Percentiles rank a stretch among this genome's conserved stretches.
phyloP scores from a whole-genome alignment of 2,113 vertebrate species.

The Myiozetetes cayanensis region DNA sequence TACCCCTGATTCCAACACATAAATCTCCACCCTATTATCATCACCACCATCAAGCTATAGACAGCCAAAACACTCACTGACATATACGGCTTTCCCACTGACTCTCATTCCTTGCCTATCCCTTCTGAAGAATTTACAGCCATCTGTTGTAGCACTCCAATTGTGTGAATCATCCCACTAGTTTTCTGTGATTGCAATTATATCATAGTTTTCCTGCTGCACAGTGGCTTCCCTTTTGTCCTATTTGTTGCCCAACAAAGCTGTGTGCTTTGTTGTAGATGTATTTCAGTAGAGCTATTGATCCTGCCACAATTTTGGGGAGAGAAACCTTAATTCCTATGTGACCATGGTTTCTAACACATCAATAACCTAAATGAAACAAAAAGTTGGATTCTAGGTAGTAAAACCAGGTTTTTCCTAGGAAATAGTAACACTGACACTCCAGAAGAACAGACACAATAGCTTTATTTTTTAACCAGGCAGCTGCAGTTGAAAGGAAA shows the following conservation, averaged over 20 bases:
- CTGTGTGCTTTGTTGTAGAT: background rate
- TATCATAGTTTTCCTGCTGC: background rate
- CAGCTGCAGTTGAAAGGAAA: background rate
- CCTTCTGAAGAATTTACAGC: background rate
- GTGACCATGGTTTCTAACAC: background rate
- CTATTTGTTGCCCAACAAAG: background rate
- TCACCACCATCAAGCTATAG: background rate
- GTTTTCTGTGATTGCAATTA: rapidly evolving
- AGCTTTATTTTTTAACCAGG: background rate
- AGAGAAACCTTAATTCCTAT: background rate
- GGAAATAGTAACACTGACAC: background rate
- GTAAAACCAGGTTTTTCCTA: background rate
- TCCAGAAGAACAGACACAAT: background rate
- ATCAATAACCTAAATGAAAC: background rate
- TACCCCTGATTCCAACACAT: background rate
- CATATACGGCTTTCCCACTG: background rate
- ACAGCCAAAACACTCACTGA: background rate
- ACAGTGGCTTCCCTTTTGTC: background rate
- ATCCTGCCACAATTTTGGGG: background rate
- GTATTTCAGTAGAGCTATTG: background rate
- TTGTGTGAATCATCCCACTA: background rate
- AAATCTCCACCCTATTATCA: background rate
- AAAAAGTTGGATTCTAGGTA: background rate
- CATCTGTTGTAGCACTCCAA: background rate
- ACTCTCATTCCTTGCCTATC: background rate